Evolutionary conservation across 1,140 invertebrate genomes (phyloP).

Genomic region (Cydia fagiglandana): DNA sequence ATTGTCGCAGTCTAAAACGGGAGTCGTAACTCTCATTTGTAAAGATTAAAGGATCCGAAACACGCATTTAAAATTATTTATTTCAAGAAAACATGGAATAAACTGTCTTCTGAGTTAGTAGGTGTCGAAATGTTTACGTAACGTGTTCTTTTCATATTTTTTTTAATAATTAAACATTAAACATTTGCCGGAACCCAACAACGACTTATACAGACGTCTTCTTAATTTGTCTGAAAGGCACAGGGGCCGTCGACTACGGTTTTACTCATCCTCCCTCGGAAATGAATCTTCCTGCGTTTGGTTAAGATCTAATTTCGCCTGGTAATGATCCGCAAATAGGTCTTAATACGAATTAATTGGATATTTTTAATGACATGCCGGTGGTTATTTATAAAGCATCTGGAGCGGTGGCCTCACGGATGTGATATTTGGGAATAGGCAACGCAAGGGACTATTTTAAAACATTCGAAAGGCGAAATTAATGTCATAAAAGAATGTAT

Average conservation of each 20-base stretch:
- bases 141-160: conserved; percentile 7
- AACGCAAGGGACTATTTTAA: conserved; percentile 23
- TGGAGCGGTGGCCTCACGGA: conserved; percentile 41
- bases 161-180: conserved; percentile 43
- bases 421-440: conserved; percentile 42
- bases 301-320: conserved; percentile 43
- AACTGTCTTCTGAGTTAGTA: background rate
- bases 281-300: conserved; percentile 37
- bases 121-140: conserved; percentile 27
- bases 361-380: conserved; percentile 59
- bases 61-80: conserved; percentile 26
- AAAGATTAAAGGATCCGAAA: conserved; percentile 25
- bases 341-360: conserved; percentile 62
- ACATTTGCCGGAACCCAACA: conserved; percentile 49
- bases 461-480: conserved; percentile 2
- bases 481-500: background rate
- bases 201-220: conserved; percentile 52
- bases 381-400: conserved; percentile 54
- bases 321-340: conserved; percentile 43
- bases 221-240: conserved; percentile 53
- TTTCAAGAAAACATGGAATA: conserved; percentile 24
- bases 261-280: conserved; percentile 2
- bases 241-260: conserved; percentile 12
- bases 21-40: conserved; percentile 27
- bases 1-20: conserved; percentile 30